phyloP scores from a whole-genome alignment of 2,797 vertebrate species.

The Emydoidea blandingii region DNA sequence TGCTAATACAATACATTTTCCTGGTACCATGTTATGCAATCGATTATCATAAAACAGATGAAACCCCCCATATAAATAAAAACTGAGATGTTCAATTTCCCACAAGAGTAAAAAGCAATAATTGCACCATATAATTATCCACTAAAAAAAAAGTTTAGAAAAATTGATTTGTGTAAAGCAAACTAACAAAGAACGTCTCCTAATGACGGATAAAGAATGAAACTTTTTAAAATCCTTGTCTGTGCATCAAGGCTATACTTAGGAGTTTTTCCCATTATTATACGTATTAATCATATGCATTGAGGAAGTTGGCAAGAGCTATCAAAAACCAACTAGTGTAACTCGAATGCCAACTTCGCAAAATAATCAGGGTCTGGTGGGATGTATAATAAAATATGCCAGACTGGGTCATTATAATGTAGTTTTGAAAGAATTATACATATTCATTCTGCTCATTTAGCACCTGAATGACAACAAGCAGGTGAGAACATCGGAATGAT shows the following conservation, averaged over 20 bases:
- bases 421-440: slow-evolving; percentile 79
- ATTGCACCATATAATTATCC: slow-evolving; percentile 31
- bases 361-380: slow-evolving; percentile 77
- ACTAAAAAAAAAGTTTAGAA: slow-evolving; percentile 48
- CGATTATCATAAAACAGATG: slow-evolving; percentile 44
- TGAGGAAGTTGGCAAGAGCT: slow-evolving; percentile 75
- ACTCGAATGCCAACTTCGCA: slow-evolving; percentile 76
- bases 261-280: slow-evolving; percentile 66
- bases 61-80: slow-evolving; percentile 45
- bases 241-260: slow-evolving; percentile 62
- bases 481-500: slow-evolving; percentile 76
- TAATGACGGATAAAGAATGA: slow-evolving; percentile 74
- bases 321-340: slow-evolving; percentile 72
- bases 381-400: slow-evolving; percentile 79
- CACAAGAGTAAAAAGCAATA: not conserved
- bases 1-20: slow-evolving; percentile 10
- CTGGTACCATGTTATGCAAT: slow-evolving; percentile 3
- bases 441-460: slow-evolving; percentile 81
- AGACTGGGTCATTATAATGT: slow-evolving; percentile 76
- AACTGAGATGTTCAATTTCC: not conserved
- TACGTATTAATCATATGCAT: slow-evolving; percentile 74
- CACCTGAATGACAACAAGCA: slow-evolving; percentile 80
- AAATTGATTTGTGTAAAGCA: slow-evolving; percentile 46
- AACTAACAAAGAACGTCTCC: slow-evolving; percentile 66
- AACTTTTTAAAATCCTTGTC: slow-evolving; percentile 62